Evolutionary conservation across 2,797 vertebrate species (phyloP), one percentile per base, ranked within the genome.

Genomic region (Sus cebifrons): DNA sequence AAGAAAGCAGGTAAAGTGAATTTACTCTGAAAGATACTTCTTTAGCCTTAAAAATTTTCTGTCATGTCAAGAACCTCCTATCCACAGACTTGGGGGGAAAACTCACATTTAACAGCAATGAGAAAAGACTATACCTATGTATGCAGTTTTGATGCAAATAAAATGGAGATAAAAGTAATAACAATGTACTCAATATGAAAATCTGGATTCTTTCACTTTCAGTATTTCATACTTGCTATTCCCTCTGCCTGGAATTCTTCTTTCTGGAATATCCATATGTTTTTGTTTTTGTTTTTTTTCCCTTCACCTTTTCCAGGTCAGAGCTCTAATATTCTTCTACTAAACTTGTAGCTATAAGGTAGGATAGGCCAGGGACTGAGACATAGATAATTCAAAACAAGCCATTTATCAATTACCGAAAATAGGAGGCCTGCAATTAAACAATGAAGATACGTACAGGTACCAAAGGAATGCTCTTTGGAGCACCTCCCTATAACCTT

Each of bases 21-120:
- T 82, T 75, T 86, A 62, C 18, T 73, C 64, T 73, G 27, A 86
- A 95, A 92, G 16, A 58, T 78, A 68, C 6, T 87, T 71, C 11
- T 36, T 27, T 67, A 73, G 23, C 2, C 70, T 32, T 67, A 27
- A 27, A 7, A 79, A 89, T 54, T 83, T 94, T 44, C 40, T 73
- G 1, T 79, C 62, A 67, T 23, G 5, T 74, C 29, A 83, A 81
- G 54, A 92, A n/a, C 2, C 21, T 68, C 2, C 21, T 68, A 70
- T 54, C 0, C 1, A 68, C 15, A 58, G 10, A 88, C 1, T 11
- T 44, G 16, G 2, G 18, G 36, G n/a, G 2, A 1, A 9, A 15
- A 56, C 6, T 2, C 44, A 75, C 4, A 65, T 81, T 64, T 70
- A 79, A 54, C 21, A 65, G 5, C 14, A 77, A 13, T 73, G 18